These are phyloP conservation scores for Nomada lathburiana DNA, from an alignment of 2,888 invertebrate species.

Conservation along the genomic window DNA sequence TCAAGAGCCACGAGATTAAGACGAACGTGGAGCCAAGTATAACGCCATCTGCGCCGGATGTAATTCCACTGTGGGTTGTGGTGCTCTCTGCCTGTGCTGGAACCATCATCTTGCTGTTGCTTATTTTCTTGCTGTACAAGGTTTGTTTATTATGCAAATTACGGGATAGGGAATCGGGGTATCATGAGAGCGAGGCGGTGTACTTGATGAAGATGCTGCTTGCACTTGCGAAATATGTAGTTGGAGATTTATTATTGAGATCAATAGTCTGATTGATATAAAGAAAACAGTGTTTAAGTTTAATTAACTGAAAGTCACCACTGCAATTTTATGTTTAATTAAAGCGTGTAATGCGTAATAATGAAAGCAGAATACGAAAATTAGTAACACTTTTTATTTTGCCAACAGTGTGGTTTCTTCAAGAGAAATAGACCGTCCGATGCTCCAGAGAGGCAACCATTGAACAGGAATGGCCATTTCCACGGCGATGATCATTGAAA, in stretches of 20 bases:
- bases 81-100: conserved; percentile 93
- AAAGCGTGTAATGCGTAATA: no score
- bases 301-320: no score
- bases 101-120: conserved; percentile 90
- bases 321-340: not conserved
- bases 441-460: conserved; percentile 93
- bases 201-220: not conserved
- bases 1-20: conserved; percentile 89
- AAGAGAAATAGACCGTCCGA: conserved; percentile 94
- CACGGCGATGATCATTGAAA: conserved; percentile 75
- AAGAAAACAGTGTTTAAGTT: no score
- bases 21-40: conserved; percentile 89
- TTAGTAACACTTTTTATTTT: conserved; percentile 18
- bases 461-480: conserved; percentile 90
- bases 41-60: conserved; percentile 87
- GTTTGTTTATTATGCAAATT: conserved; percentile 83
- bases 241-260: no score
- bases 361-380: not conserved
- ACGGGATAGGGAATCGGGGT: no score
- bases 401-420: conserved; percentile 95
- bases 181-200: not conserved
- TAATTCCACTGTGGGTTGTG: conserved; percentile 94
- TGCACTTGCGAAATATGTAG: no score
- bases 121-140: conserved; percentile 93
- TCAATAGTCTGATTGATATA: no score